Base-by-base conservation (phyloP, 2,797 vertebrate species). In the Phoxinus dragarum region DNA sequence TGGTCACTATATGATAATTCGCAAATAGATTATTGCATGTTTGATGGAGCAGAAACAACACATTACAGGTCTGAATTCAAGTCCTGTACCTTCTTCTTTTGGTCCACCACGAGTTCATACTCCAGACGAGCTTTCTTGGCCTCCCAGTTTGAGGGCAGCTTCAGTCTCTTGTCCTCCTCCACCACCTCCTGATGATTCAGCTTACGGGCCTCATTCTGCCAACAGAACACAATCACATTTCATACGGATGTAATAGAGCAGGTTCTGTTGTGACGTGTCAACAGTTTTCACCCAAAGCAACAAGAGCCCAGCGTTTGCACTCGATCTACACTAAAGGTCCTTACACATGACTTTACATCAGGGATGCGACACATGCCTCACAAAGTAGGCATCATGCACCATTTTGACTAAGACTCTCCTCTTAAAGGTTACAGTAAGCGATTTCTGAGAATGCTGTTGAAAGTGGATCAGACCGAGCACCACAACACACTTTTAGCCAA, bases 141-240 rank as follows among this genome's bases (percentile, higher is more conserved):
- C 90, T 99, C 98, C 98, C 98, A 99, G 91, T 99, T 99, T 0
- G 96, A 23, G 0, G 98, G 98, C 3, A 99, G 88, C 27, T 99
- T 99, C n/a, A 97, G 93, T 17, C 97, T 95, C 87, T 98, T 98
- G 88, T 99, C 97, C 92, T 99, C 98, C 89, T 99, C 97, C 84
- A 97, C 95, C 80, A 99, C 97, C 88, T 99, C 98, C 40, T 97
- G 96, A 84, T 98, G 97, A 88, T 99, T 99, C 75, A 98, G 94
- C 44, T 98, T 98, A 61, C 96, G 97, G 1, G 98, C 98, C 94
- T 99, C 98, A 52, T 98, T 97, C 98, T 99, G 88, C 19, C 84
- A 72, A 85, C 10, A 67, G 8, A 40, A 47, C 0, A 14, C 5
- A 56, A n/a, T 64, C 21, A 44, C 42, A 72, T 40, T 23, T 72